A percentile compares a stretch with the other conserved stretches of the same genome.
Evolutionary conservation across 2,113 vertebrate genomes (phyloP).

Genomic region (Tachysurus fulvidraco): DNA sequence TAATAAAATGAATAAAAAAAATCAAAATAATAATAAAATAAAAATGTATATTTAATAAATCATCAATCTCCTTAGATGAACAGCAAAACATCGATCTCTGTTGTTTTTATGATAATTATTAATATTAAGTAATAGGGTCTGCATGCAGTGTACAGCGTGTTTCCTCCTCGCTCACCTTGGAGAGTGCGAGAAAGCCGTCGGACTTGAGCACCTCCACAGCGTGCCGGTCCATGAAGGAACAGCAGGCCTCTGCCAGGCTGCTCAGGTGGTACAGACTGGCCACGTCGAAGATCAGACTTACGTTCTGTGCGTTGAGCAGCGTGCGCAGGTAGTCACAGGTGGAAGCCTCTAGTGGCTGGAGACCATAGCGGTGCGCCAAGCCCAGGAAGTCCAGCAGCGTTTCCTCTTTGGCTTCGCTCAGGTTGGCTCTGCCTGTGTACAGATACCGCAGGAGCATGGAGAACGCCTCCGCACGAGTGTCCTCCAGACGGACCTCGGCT

Average conservation of each 20-base stretch:
- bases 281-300: conserved; percentile 96
- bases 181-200: conserved; percentile 88
- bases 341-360: conserved; percentile 94
- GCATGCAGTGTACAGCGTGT: neutral
- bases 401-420: conserved; percentile 92
- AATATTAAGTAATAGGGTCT: neutral
- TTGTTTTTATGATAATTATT: neutral
- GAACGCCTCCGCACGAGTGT: conserved; percentile 93
- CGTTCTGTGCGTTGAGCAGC: conserved; percentile 91
- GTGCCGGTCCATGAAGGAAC: conserved; percentile 93
- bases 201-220: conserved; percentile 90
- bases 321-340: conserved; percentile 96
- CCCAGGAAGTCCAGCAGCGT: conserved; percentile 94
- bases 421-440: conserved; percentile 92
- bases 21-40: neutral
- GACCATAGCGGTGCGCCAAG: conserved; percentile 93
- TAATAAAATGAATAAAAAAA: neutral
- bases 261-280: conserved; percentile 93
- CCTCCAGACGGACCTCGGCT: conserved; percentile 91
- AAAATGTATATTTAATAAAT: neutral
- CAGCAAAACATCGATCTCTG: neutral
- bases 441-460: conserved; percentile 94
- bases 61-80: neutral
- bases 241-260: conserved; percentile 88
- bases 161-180: conserved; percentile 79